These are phyloP conservation scores for Caenorhabditis parvicauda DNA, from an alignment of 2,888 invertebrate genomes.

Conservation along the genomic window DNA sequence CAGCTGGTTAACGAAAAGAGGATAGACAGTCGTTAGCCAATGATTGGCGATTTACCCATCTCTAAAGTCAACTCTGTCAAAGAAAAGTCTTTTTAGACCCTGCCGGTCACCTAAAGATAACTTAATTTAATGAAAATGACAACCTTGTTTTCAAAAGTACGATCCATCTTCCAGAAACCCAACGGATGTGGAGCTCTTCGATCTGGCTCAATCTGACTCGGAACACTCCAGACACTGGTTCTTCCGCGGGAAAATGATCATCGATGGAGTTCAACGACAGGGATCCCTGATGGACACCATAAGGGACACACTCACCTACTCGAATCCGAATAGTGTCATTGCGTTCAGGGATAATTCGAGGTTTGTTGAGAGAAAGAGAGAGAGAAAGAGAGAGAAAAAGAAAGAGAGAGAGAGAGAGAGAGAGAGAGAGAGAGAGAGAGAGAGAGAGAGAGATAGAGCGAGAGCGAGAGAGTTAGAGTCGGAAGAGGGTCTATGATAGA, in stretches of 20 bases:
- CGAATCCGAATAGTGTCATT: constrained; percentile 90
- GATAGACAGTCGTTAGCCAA: no score
- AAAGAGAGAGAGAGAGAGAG: neutral
- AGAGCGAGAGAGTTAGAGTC: no score
- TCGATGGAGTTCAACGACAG: constrained; percentile 74
- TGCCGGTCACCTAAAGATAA: no score
- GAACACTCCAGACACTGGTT: constrained; percentile 95
- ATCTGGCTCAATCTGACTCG: constrained; percentile 81
- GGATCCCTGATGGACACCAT: constrained; percentile 88
- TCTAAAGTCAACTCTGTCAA: neutral
- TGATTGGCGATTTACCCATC: no score
- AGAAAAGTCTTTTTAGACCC: neutral
- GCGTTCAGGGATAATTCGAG: constrained; percentile 96
- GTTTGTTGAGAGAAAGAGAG: constrained; percentile 66
- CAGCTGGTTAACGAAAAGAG: no score
- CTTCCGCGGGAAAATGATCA: constrained; percentile 70
- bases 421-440: no score
- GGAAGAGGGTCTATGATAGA: no score
- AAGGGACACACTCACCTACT: constrained; percentile 79
- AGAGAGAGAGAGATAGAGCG: no score
- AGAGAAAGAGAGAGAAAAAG: neutral
- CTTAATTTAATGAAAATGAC: neutral
- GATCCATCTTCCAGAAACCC: constrained; percentile 85
- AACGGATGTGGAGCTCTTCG: constrained; percentile 94
- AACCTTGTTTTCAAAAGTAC: neutral